Conservation (phyloP, 2,113 vertebrate genomes). For the Dolichotis patagonum region DNA sequence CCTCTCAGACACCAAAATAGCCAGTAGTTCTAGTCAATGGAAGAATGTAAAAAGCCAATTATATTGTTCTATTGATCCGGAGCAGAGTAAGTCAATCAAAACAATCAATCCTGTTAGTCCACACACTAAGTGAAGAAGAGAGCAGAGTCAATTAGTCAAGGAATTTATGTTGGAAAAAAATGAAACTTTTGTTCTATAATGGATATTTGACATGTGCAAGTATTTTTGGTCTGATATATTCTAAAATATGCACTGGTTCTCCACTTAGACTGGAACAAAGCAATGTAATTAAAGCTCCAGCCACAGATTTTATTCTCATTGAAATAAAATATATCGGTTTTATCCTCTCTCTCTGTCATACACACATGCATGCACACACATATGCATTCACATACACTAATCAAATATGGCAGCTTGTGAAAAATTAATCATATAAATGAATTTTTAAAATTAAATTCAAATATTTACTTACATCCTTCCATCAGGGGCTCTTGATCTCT, state of each 20-base stretch:
- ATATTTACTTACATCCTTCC: slow-evolving; percentile 35
- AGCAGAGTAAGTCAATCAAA: slow-evolving; percentile 63
- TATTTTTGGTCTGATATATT: slow-evolving; percentile 29
- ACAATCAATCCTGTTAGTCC: slow-evolving; percentile 59
- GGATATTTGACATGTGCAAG: neutral
- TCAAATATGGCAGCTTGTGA: neutral
- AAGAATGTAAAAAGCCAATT: slow-evolving; percentile 16
- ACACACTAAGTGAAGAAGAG: slow-evolving; percentile 1
- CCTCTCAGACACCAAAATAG: slow-evolving; percentile 15
- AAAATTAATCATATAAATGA: slow-evolving; percentile 2
- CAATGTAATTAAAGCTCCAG: neutral
- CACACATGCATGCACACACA: neutral
- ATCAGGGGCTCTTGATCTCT: neutral
- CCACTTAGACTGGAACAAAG: neutral
- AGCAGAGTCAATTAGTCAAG: slow-evolving; percentile 22
- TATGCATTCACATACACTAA: neutral
- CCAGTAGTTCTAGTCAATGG: neutral
- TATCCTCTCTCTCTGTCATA: neutral
- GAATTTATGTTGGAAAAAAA: neutral
- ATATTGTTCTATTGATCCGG: slow-evolving; percentile 37
- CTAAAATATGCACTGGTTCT: slow-evolving; percentile 10
- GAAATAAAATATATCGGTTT: slow-evolving; percentile 28
- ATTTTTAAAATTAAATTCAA: slow-evolving; percentile 19
- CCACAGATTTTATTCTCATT: neutral
- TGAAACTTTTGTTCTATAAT: slow-evolving; percentile 11